These are phyloP conservation scores for Cantharis nigra DNA, from an alignment of 2,888 invertebrate species.

Conservation along the genomic window DNA sequence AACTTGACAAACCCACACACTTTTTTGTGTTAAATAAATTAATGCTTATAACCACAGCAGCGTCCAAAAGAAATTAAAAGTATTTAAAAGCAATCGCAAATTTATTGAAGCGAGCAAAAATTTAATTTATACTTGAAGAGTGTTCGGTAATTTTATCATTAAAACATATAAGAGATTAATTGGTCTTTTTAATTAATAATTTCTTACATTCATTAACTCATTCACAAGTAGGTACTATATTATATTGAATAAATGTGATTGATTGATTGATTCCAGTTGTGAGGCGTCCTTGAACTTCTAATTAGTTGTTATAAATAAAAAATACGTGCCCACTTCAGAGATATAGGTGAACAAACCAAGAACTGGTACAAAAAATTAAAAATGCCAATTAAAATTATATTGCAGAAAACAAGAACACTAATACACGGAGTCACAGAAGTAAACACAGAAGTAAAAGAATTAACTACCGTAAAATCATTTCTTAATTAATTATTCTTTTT, in stretches of 20 bases:
- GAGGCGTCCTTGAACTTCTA: not conserved
- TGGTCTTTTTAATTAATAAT: not conserved
- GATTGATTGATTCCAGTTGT: not conserved
- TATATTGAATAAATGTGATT: not conserved
- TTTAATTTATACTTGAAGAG: not conserved
- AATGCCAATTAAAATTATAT: not conserved
- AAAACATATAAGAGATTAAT: not conserved
- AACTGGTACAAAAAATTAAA: not conserved
- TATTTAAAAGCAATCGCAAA: not conserved
- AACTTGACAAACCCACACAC: constrained; percentile 18
- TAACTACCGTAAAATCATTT: not conserved
- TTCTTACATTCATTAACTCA: not conserved
- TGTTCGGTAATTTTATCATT: not conserved
- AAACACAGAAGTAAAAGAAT: not conserved
- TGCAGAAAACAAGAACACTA: not conserved
- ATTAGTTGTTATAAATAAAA: not conserved
- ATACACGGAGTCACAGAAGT: not conserved
- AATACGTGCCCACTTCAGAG: not conserved
- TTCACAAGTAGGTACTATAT: not conserved
- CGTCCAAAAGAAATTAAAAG: not conserved
- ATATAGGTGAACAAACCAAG: not conserved
- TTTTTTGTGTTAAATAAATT: constrained; percentile 3
- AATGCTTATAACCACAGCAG: not conserved
- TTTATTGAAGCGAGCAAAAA: not conserved
- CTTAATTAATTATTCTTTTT: not conserved